A percentile compares a stretch with the other conserved stretches of the same genome.
Evolutionary conservation across 92 coral and sea anemone species (phyloP).

Genomic region (Micromussa lordhowensis): DNA sequence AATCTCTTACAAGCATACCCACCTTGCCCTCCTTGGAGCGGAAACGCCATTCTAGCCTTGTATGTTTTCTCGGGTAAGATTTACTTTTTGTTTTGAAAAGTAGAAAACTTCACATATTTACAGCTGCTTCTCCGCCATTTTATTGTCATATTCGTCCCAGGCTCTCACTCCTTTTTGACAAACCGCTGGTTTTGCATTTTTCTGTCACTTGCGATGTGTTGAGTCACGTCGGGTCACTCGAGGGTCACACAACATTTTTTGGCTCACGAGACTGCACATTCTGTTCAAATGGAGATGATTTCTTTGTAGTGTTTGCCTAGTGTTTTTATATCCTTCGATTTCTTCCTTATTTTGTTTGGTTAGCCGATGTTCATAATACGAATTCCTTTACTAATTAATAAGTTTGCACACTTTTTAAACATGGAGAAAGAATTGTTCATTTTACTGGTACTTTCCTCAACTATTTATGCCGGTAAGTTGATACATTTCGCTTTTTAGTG

Average conservation of each 20-base stretch:
- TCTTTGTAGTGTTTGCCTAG: neutral
- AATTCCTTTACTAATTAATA: neutral
- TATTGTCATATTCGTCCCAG: slow-evolving; percentile 40
- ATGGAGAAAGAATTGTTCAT: neutral
- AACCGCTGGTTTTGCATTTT: slow-evolving; percentile 8
- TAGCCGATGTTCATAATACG: neutral
- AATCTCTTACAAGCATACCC: neutral
- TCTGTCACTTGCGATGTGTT: neutral
- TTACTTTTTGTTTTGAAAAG: neutral
- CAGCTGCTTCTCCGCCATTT: slow-evolving; percentile 28
- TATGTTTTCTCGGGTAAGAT: neutral
- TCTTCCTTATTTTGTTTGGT: neutral
- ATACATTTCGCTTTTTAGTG: no score
- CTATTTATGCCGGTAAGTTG: slow-evolving; percentile 10
- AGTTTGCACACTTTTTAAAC: neutral
- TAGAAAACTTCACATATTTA: neutral
- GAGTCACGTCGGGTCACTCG: neutral
- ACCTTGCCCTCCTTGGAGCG: slow-evolving; percentile 76
- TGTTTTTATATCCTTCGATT: neutral
- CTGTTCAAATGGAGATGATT: no score
- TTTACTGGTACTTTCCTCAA: neutral
- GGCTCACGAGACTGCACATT: neutral
- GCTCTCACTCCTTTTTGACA: neutral
- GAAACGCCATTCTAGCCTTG: slow-evolving; percentile 74
- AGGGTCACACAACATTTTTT: neutral